Evolutionary conservation across 2,113 vertebrate genomes (phyloP), one percentile per base, ranked within the genome.

Genomic region (Percina caprodes): DNA sequence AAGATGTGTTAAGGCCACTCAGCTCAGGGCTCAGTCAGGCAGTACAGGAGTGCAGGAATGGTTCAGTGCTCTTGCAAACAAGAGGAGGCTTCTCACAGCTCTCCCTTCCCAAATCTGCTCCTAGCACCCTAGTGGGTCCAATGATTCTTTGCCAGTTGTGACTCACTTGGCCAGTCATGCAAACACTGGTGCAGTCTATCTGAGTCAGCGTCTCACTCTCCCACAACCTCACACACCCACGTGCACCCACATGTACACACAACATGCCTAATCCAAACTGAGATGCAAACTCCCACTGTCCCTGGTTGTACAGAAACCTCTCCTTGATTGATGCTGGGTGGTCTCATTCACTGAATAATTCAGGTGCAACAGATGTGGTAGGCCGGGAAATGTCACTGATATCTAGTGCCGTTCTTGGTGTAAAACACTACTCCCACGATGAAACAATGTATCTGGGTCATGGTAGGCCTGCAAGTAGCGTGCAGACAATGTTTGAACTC

Each of bases 311-410:
- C 68, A 9, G 26, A 82, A 82, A 60, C 48, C 79, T 86, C 52
- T 84, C 77, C 86, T 82, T 90, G 92, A 90, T 90, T 86, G 87
- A 85, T 86, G 88, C 84, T 61, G 78, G 86, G 79, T 83, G 91
- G 86, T 89, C 89, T 88, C 83, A 77, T 85, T 69, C 89, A 26
- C 87, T 95, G 90, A 94, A 95, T 95, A 91, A 94, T 95, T 94
- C 84, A 94, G 88, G 85, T 90, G 73, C 74, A 85, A 91, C 91
- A 92, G 94, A 92, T 92, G 92, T 69, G 78, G 82, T 81, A 88
- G 88, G 86, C 79, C 80, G 85, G 67, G 55, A 89, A 90, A 90
- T 93, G 90, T 91, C 90, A 91, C 85, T 69, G 91, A 90, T 94
- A 93, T 91, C 89, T 70, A 83, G 81, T 55, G 69, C 77, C 75